A percentile compares a stretch with the other conserved stretches of the same genome.
Conservation (phyloP, 2,797 vertebrate species). For the Paguma larvata region DNA sequence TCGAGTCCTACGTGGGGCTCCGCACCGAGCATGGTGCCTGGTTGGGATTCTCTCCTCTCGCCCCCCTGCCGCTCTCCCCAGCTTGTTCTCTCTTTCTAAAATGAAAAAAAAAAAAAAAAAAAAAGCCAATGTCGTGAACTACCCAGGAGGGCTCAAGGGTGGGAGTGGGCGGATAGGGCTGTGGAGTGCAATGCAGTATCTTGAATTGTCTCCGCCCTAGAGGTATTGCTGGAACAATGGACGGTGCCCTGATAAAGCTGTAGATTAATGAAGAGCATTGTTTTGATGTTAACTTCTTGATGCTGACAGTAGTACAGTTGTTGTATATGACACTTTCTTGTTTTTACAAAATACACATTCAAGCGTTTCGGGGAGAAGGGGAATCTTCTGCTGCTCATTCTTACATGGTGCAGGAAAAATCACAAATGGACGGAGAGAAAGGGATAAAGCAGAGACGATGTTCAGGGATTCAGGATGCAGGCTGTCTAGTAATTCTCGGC, state of each 20-base stretch:
- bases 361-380: not conserved
- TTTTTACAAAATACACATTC: not conserved
- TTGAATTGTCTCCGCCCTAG: not conserved
- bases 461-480: not conserved
- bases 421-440: not conserved
- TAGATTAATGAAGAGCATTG: not conserved
- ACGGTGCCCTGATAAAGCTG: too few relatives aligned
- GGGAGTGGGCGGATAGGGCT: not conserved
- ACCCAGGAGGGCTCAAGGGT: not conserved
- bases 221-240: not conserved
- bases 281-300: not conserved
- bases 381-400: not conserved
- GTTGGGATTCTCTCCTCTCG: too few relatives aligned
- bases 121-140: not conserved
- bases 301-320: not conserved
- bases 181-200: not conserved
- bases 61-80: too few relatives aligned
- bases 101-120: too few relatives aligned
- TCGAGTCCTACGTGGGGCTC: too few relatives aligned
- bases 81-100: too few relatives aligned
- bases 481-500: not conserved
- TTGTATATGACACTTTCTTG: not conserved
- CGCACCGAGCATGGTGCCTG: too few relatives aligned
- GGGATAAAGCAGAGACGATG: not conserved
- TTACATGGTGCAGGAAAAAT: not conserved